Conservation (phyloP, 2,113 vertebrate species). For the Nerophis lumbriciformis region DNA sequence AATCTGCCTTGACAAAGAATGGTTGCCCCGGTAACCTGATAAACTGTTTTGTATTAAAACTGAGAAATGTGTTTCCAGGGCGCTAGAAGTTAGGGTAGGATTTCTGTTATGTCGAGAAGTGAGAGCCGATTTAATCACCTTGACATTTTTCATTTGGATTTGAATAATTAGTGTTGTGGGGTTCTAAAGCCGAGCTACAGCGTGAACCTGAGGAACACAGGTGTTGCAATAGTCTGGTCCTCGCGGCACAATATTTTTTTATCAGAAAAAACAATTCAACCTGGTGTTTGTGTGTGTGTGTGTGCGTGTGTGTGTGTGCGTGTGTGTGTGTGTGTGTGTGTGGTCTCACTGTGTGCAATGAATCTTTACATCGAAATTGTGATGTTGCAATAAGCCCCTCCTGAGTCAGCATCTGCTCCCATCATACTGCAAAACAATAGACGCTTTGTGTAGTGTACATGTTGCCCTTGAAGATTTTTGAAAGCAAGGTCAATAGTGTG, state of each 20-base stretch:
- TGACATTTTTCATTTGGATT: constrained; percentile 4
- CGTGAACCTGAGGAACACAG: neutral
- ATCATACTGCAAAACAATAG: constrained; percentile 5
- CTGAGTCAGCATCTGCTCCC: constrained; percentile 10
- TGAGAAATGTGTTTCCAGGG: neutral
- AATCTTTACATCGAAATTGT: constrained; percentile 16
- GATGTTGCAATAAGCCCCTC: constrained; percentile 7
- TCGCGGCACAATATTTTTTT: neutral
- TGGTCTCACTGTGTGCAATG: neutral
- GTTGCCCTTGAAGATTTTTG: neutral
- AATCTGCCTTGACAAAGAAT: too few species aligned
- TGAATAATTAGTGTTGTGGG: constrained; percentile 7
- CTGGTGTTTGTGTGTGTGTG: neutral
- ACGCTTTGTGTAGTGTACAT: neutral
- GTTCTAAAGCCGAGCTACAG: neutral
- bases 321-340: neutral
- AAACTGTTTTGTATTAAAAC: constrained; percentile 16
- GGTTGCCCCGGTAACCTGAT: constrained; percentile 33
- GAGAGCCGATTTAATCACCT: constrained; percentile 30
- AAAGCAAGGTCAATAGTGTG: neutral
- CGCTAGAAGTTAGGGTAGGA: neutral
- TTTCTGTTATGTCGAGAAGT: constrained; percentile 16
- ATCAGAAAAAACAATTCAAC: constrained; percentile 5
- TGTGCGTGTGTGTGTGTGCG: neutral
- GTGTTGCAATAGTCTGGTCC: neutral